phyloP scores from a whole-genome alignment of 2,113 vertebrate species.

The Oostethus manadensis region DNA sequence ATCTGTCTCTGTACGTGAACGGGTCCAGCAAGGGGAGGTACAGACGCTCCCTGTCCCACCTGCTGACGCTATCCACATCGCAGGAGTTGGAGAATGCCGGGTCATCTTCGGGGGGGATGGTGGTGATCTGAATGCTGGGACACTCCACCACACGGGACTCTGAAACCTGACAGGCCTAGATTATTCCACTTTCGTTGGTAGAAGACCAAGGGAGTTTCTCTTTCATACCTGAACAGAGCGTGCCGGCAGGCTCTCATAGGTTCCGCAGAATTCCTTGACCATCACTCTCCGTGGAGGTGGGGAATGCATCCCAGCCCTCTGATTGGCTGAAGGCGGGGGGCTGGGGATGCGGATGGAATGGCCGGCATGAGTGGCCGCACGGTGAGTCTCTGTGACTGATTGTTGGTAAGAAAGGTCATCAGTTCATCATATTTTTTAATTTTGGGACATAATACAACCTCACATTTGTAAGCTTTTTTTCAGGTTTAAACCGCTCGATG shows the following conservation, averaged over 20 bases:
- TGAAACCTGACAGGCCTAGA: slow-evolving; percentile 56
- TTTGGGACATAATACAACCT: background rate
- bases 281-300: slow-evolving; percentile 81
- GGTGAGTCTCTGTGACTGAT: slow-evolving; percentile 53
- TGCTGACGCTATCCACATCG: slow-evolving; percentile 71
- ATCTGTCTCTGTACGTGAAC: slow-evolving; percentile 80
- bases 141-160: slow-evolving; percentile 82
- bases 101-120: slow-evolving; percentile 82
- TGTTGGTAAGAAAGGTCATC: background rate
- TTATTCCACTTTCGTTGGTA: background rate
- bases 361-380: slow-evolving; percentile 54
- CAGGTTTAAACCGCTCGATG: background rate
- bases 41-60: slow-evolving; percentile 78
- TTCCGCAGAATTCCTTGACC: slow-evolving; percentile 77
- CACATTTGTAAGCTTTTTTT: too few species aligned
- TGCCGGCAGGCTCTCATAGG: slow-evolving; percentile 85
- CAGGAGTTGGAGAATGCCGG: slow-evolving; percentile 63
- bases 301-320: slow-evolving; percentile 87
- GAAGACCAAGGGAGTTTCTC: background rate
- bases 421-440: background rate
- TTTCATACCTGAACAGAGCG: slow-evolving; percentile 79
- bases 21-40: slow-evolving; percentile 82
- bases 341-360: slow-evolving; percentile 72
- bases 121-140: slow-evolving; percentile 91
- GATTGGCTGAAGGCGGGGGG: slow-evolving; percentile 52